These are phyloP conservation scores for Pocillopora damicornis DNA, from an alignment of 64 coral and sea anemone genomes.

Conservation along the genomic window DNA sequence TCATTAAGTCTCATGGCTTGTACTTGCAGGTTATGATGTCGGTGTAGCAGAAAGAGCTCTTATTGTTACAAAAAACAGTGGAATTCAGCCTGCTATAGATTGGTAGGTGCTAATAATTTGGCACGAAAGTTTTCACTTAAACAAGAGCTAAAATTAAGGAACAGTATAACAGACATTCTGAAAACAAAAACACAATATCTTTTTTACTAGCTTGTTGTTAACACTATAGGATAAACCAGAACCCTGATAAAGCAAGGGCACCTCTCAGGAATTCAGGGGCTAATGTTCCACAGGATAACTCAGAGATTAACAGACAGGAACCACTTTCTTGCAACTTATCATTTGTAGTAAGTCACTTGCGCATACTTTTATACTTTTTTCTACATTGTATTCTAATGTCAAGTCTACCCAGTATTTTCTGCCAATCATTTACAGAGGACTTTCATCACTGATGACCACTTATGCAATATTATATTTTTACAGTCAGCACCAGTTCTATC, in stretches of 20 bases:
- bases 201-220: not conserved
- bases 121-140: not conserved
- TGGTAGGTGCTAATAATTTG: slow-evolving; percentile 49
- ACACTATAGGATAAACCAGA: slow-evolving; percentile 32
- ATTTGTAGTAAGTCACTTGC: not conserved
- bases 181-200: too few species aligned
- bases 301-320: not conserved
- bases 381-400: too few species aligned
- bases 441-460: too few species aligned
- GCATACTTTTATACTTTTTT: too few species aligned
- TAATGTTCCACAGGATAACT: not conserved
- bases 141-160: not conserved
- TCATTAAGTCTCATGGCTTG: too few species aligned
- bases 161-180: too few species aligned
- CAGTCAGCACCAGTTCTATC: slow-evolving; percentile 73
- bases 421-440: too few species aligned
- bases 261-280: not conserved
- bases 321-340: not conserved
- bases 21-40: slow-evolving; percentile 68
- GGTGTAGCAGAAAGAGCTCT: slow-evolving; percentile 74
- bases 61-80: slow-evolving; percentile 76
- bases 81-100: slow-evolving; percentile 89
- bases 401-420: too few species aligned
- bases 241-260: slow-evolving; percentile 12
- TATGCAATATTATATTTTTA: not conserved